Base-by-base conservation (phyloP, 2,888 invertebrate species). In the Rhagophthalmus giganteus region DNA sequence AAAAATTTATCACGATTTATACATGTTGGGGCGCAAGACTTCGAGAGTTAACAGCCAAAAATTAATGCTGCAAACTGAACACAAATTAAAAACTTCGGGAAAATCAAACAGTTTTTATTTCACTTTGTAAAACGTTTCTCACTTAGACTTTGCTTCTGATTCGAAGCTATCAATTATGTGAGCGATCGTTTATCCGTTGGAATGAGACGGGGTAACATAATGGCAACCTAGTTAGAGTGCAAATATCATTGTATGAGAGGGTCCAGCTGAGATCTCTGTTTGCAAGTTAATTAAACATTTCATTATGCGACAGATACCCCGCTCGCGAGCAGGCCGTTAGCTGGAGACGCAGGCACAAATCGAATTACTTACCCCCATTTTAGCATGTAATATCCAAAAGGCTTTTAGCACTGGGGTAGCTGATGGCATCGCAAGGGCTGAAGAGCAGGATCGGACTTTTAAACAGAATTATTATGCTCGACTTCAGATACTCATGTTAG, bases 361-460 rank as follows among this genome's bases (percentile, higher is more conserved):
- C 74, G 73, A 72, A 74, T 74, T 74, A 75, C 71, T 74, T 73
- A 74, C 74, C 74, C 75, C 70, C 72, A 73, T 74, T 75, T 75
- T 73, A 74, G 74, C 74, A 74, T 74, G 72, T 74, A 74, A 75
- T 75, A 74, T 74, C 72, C 70, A 71, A 74, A 74, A 74, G 74
- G 73, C 75, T 75, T 74, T 75, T 74, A 74, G 74, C 71, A 66
- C 66, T 70, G 69, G 71, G 71, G 71, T 69, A 65, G 71, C 67
- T 68, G 69, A 67, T 68, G 64, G 65, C 67, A 63, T 53, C 55
- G 51, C 48, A 52, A 46, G 54, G 55, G 57, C 56, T 53, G 44
- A 40, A 42, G 40, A 20, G 42, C 58, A 59, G 59, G 55, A 46
- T 41, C 57, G 59, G 52, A 60, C 54, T 57, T 41, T 45, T 45